Evolutionary conservation across 2,888 invertebrate species (phyloP).

Genomic region (Agonopterix heracliana): DNA sequence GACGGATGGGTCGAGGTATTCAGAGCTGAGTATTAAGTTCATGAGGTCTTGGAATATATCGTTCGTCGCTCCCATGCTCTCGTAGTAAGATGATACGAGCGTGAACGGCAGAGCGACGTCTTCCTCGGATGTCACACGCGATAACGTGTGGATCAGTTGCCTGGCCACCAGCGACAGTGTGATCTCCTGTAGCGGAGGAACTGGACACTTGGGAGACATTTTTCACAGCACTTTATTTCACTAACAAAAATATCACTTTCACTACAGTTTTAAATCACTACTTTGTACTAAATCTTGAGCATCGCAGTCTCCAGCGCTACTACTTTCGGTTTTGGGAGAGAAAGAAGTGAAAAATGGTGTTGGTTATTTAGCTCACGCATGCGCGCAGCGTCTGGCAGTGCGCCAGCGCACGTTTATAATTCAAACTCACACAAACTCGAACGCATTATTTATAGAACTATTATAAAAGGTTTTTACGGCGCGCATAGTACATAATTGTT

Average conservation of each 20-base stretch:
- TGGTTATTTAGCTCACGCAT: conserved; percentile 60
- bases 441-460: conserved; percentile 64
- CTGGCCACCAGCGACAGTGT: conserved; percentile 78
- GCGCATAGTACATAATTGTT: conserved; percentile 38
- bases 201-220: conserved; percentile 81
- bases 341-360: conserved; percentile 59
- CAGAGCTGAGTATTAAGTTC: conserved; percentile 78
- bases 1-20: conserved; percentile 80
- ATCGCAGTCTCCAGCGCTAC: conserved; percentile 35
- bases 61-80: conserved; percentile 78
- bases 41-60: conserved; percentile 82
- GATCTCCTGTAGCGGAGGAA: conserved; percentile 76
- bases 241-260: conserved; percentile 37
- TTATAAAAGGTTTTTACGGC: conserved; percentile 67
- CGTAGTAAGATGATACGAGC: conserved; percentile 77
- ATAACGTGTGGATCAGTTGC: conserved; percentile 77
- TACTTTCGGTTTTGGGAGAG: conserved; percentile 47
- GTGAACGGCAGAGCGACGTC: conserved; percentile 76
- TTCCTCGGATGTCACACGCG: conserved; percentile 77
- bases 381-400: conserved; percentile 50
- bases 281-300: conserved; percentile 45
- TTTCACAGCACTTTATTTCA: conserved; percentile 28
- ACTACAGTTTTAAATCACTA: conserved; percentile 28
- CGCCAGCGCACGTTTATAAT: conserved; percentile 64
- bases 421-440: conserved; percentile 55